Percentiles rank a stretch among this genome's conserved stretches.
Conservation (phyloP, 2,113 vertebrate species). For the Dicerorhinus sumatrensis region DNA sequence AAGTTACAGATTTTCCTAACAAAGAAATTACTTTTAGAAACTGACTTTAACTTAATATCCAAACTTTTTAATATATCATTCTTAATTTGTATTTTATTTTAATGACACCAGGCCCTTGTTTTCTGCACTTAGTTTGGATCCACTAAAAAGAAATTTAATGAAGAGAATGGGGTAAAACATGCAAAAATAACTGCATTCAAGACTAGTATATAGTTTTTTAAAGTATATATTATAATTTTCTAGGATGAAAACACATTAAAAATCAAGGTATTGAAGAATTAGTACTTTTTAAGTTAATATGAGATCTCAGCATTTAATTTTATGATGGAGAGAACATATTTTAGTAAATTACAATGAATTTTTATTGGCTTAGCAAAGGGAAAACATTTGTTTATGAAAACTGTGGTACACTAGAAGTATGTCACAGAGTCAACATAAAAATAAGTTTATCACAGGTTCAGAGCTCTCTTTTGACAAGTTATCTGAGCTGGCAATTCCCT, state of each 20-base stretch:
- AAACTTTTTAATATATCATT: not conserved
- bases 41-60: not conserved
- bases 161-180: not conserved
- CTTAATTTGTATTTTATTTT: conserved; percentile 31
- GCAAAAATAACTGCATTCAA: not conserved
- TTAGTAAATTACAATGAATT: not conserved
- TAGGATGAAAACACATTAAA: not conserved
- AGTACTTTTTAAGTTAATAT: not conserved
- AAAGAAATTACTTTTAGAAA: conserved; percentile 21
- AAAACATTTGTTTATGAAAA: not conserved
- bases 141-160: not conserved
- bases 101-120: not conserved
- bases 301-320: not conserved
- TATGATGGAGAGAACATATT: not conserved
- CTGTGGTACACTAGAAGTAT: not conserved
- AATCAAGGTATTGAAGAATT: not conserved
- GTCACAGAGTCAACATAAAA: not conserved
- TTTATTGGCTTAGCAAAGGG: not conserved
- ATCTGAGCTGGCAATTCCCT: not conserved
- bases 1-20: not conserved
- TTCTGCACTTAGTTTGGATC: not conserved
- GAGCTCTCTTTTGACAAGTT: not conserved
- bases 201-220: not conserved
- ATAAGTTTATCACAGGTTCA: not conserved
- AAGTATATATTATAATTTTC: not conserved